phyloP scores from a whole-genome alignment of 2,113 vertebrate genomes.

The Neomonachus schauinslandi region DNA sequence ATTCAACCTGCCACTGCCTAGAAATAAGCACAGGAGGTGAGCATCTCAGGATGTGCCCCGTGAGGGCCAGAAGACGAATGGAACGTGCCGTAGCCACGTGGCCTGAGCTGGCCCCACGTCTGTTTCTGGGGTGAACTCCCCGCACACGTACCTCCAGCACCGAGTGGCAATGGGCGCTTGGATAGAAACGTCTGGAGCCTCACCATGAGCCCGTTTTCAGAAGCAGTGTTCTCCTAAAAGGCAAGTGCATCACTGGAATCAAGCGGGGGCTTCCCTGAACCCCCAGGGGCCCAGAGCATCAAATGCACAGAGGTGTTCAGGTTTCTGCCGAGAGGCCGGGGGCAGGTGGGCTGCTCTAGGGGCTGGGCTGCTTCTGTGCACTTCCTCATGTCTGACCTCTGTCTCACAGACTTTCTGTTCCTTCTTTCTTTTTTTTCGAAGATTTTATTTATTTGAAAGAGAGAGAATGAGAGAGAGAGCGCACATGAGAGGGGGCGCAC shows the following conservation, averaged over 20 bases:
- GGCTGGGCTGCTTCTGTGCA: background rate
- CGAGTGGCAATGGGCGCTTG: slow-evolving; percentile 88
- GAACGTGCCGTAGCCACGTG: fast-evolving
- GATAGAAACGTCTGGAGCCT: slow-evolving; percentile 93
- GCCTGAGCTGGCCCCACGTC: fast-evolving
- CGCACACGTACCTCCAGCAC: slow-evolving; percentile 87
- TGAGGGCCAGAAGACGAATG: fast-evolving
- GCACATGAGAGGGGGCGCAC: too few relatives aligned
- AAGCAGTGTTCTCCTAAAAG: slow-evolving; percentile 74
- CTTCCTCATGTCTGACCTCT: background rate
- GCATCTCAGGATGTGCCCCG: fast-evolving
- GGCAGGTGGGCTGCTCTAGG: background rate
- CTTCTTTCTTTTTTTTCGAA: background rate
- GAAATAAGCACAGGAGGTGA: background rate
- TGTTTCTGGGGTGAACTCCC: fast-evolving
- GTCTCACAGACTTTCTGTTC: background rate
- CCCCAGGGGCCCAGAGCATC: background rate
- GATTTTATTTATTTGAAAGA: too few relatives aligned
- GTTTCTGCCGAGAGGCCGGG: fast-evolving
- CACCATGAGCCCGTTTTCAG: slow-evolving; percentile 83
- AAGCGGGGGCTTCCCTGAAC: background rate
- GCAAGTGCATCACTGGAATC: background rate
- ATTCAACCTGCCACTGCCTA: slow-evolving; percentile 79
- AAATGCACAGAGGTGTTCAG: fast-evolving
- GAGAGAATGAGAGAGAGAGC: too few relatives aligned